Conservation (phyloP, 2,113 vertebrate species). For the Platycercus adscitus region DNA sequence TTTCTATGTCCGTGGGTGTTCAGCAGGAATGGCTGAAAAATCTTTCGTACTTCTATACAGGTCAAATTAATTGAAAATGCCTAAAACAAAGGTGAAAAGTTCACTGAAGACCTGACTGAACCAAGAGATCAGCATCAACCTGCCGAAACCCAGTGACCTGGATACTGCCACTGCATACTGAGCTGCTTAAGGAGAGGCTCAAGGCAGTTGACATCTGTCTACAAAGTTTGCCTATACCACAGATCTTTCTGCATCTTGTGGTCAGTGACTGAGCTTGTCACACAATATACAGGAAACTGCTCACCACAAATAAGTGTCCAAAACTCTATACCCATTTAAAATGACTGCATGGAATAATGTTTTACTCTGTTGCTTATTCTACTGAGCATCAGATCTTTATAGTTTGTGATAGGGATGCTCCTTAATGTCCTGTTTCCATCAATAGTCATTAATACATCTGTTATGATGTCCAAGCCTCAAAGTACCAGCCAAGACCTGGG, state of each 20-base stretch:
- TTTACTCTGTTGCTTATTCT: background rate
- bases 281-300: background rate
- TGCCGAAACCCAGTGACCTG: background rate
- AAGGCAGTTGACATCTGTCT: background rate
- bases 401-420: background rate
- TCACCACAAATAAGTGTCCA: background rate
- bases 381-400: background rate
- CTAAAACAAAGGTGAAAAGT: background rate
- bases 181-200: background rate
- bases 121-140: background rate
- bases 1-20: background rate
- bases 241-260: background rate
- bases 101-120: background rate
- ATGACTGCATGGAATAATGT: background rate
- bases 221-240: background rate
- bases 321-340: background rate
- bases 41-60: background rate
- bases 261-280: background rate
- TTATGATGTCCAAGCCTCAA: background rate
- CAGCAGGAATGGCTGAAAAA: background rate
- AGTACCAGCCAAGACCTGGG: background rate
- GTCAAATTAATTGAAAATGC: background rate
- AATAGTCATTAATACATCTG: background rate
- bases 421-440: conserved; percentile 29
- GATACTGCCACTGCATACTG: background rate